phyloP scores from a whole-genome alignment of 2,888 invertebrate species.

The Teleiodes luculella region DNA sequence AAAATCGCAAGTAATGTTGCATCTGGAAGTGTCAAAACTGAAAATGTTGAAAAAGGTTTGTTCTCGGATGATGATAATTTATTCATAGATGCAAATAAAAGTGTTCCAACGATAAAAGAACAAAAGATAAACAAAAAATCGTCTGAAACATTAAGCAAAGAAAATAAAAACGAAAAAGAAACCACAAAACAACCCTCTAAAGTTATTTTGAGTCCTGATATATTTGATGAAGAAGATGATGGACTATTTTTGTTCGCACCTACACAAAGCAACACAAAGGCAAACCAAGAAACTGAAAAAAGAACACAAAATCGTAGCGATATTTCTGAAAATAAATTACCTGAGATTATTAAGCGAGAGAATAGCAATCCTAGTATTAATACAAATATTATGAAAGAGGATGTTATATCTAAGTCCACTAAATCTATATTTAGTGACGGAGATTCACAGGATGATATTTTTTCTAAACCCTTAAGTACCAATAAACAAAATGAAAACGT shows the following conservation, averaged over 20 bases:
- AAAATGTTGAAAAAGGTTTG: neutral
- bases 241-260: conserved; percentile 25
- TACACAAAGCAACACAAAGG: neutral
- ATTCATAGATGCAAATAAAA: neutral
- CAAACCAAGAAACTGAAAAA: neutral
- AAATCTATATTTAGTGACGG: neutral
- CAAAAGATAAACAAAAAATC: neutral
- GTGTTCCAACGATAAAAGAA: too few species aligned
- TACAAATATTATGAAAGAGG: neutral
- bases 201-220: conserved; percentile 32
- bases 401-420: neutral
- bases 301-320: too few species aligned
- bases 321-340: neutral
- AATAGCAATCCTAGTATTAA: neutral
- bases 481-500: neutral
- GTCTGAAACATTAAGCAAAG: too few species aligned
- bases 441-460: neutral
- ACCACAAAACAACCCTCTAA: neutral
- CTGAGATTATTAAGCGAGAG: neutral
- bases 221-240: conserved; percentile 51
- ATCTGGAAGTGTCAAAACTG: neutral
- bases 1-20: neutral
- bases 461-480: neutral
- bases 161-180: neutral
- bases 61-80: conserved; percentile 3